Base-by-base conservation (phyloP, 2,113 vertebrate species). In the Aspidoscelis tigris region DNA sequence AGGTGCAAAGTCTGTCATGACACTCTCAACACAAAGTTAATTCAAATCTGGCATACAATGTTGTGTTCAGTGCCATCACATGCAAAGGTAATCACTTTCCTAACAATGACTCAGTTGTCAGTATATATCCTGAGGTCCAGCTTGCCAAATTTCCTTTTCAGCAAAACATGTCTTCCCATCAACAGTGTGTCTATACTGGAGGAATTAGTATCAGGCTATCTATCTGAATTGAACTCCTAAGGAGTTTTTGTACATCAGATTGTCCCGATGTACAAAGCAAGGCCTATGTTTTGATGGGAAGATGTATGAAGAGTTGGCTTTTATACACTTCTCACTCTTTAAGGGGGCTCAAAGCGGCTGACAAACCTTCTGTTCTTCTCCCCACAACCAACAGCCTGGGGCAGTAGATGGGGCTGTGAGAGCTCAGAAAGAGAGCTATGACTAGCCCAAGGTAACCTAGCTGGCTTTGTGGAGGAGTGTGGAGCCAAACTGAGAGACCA, bases 101-200 rank as follows among this genome's bases (percentile, higher is more conserved):
- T 53, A 76, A 65, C 78, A 53, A 0, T 2, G 50, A 71, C 41
- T 84, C 41, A 24, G 77, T 72, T 86, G 26, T 82, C 8, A 1
- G 2, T 1, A 6, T 61, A 55, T 87, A 70, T 87, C 86, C 47
- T 64, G 33, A 74, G 1, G 0, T 71, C 20, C 33, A 71, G 3
- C 78, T 88, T 78, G 64, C 61, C 78, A 86, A 5, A 20, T 85
- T 84, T 76, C 61, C 24, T 11, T 79, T 78, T 81, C 79, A 12
- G 43, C 58, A 0, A 2, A 0, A n/a, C 44, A 43, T 0, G 0
- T 47, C 0, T 0, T 43, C 53, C 68, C 0, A 0, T 61, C 66
- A 5, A 24, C 50, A 6, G 5, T 24, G 50, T 65, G 44, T 76
- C 43, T 83, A 18, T 47, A 41, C 39, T 76, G 39, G 61, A 68